Evolutionary conservation across 2,888 invertebrate genomes (phyloP).

Genomic region (Hyles lineata): DNA sequence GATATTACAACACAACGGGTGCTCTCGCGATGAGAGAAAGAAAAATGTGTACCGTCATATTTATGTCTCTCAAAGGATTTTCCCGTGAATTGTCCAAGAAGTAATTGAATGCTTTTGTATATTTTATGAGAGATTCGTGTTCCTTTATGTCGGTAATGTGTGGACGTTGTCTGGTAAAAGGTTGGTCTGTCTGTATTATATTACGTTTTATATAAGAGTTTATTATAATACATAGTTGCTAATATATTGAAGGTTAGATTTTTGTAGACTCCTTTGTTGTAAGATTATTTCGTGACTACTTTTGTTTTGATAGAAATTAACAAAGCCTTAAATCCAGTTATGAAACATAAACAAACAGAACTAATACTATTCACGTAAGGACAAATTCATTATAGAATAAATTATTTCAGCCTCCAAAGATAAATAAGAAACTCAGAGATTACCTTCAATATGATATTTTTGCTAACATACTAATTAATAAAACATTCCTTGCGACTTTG

Average conservation of each 20-base stretch:
- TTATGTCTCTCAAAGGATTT: slow-evolving; percentile 37
- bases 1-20: slow-evolving; percentile 11
- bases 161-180: slow-evolving; percentile 3
- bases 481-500: not conserved
- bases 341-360: no score
- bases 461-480: not conserved
- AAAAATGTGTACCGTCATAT: slow-evolving; percentile 27
- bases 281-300: no score
- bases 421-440: no score
- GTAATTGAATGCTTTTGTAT: slow-evolving; percentile 24
- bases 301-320: no score
- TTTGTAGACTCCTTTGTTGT: no score
- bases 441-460: not conserved
- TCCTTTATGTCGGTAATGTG: slow-evolving; percentile 13
- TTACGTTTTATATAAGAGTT: not conserved
- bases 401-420: no score
- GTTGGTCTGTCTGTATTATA: not conserved
- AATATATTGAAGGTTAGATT: no score
- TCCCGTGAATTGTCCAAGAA: slow-evolving; percentile 38
- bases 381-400: no score
- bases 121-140: slow-evolving; percentile 21
- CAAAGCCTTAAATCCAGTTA: no score
- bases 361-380: no score
- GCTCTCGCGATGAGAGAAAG: slow-evolving; percentile 3
- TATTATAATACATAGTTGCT: no score